Evolutionary conservation across 1,140 invertebrate species (phyloP).

Genomic region (Ceratitis capitata): DNA sequence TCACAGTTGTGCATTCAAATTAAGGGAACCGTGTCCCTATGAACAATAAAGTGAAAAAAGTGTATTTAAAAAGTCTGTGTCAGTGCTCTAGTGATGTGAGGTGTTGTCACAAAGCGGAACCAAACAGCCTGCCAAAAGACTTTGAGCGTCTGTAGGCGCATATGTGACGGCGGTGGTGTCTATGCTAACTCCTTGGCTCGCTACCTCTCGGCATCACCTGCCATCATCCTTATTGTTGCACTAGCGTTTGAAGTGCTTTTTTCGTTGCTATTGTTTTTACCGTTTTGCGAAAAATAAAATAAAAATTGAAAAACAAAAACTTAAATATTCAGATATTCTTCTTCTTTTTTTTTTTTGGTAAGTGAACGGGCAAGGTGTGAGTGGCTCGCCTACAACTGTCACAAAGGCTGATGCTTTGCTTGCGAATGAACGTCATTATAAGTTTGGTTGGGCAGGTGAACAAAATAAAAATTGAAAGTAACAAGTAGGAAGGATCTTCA

Average conservation of each 20-base stretch:
- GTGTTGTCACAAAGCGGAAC: slow-evolving; percentile 17
- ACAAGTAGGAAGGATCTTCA: no score
- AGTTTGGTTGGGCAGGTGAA: neutral
- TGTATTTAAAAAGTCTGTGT: neutral
- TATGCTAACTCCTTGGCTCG: neutral
- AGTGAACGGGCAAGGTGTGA: neutral
- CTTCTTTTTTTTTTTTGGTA: no score
- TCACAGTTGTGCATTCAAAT: neutral
- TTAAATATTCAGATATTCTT: slow-evolving; percentile 25
- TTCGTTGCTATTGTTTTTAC: neutral
- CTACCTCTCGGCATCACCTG: neutral
- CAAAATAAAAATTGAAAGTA: neutral
- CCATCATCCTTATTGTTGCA: neutral
- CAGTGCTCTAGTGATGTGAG: neutral
- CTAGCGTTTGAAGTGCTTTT: neutral
- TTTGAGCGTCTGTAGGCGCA: neutral
- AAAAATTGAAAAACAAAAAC: slow-evolving; percentile 17
- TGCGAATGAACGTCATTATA: no score
- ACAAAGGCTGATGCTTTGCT: neutral
- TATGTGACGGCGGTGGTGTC: neutral
- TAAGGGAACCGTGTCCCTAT: neutral
- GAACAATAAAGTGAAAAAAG: neutral
- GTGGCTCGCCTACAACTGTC: neutral
- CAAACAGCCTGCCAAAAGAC: neutral
- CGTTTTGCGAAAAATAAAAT: no score